Percentiles rank a stretch among this genome's conserved stretches.
Evolutionary conservation across 2,797 vertebrate species (phyloP).

Genomic region (Crotalus adamanteus): DNA sequence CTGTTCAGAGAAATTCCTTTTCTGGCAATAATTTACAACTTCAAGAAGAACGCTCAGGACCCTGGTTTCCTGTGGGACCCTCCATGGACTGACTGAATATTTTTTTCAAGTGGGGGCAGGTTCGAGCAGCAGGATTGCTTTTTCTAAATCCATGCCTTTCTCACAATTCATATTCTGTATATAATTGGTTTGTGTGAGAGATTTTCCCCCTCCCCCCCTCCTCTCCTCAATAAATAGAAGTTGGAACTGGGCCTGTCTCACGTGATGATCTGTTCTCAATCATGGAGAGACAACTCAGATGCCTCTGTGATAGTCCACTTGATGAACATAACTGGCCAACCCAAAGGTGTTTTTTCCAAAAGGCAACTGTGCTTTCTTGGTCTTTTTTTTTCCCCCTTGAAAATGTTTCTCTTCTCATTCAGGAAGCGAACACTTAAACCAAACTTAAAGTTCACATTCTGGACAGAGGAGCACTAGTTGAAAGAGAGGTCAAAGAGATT

Average conservation of each 20-base stretch:
- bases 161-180: constrained; percentile 55
- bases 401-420: not conserved
- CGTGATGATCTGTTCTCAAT: not conserved
- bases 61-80: constrained; percentile 24
- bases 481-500: not conserved
- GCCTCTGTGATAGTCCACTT: not conserved
- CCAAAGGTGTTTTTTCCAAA: not conserved
- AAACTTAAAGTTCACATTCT: not conserved
- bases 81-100: not conserved
- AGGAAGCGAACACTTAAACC: not conserved
- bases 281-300: not conserved
- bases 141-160: constrained; percentile 5
- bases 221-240: not conserved
- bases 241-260: not conserved
- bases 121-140: not conserved
- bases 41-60: constrained; percentile 26
- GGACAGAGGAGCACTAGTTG: not conserved
- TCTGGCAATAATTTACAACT: constrained; percentile 48
- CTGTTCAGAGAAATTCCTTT: constrained; percentile 22
- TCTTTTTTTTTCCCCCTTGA: not conserved
- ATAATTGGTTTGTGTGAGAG: constrained; percentile 71
- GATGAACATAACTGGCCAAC: not conserved
- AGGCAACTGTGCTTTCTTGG: not conserved
- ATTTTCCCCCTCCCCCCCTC: constrained; percentile 64
- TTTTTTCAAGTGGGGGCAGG: not conserved